These are phyloP conservation scores for Aethina tumida DNA, from an alignment of 1,140 invertebrate species.

Conservation along the genomic window DNA sequence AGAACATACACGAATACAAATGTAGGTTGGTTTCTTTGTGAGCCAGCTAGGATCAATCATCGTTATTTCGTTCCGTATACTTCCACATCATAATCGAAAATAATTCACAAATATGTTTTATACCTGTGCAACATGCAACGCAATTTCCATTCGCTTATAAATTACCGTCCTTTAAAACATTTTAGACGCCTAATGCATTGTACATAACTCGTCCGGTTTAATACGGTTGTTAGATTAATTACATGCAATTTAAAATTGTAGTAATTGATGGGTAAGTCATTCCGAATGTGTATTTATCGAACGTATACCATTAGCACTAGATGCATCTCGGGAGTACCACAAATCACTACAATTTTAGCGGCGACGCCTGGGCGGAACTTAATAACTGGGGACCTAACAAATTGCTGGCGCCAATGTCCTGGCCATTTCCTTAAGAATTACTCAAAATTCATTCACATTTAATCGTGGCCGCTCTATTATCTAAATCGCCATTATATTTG, in stretches of 20 bases:
- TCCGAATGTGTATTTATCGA: slow-evolving; percentile 27
- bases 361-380: slow-evolving; percentile 24
- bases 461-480: no score
- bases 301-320: slow-evolving; percentile 31
- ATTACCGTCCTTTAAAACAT: slow-evolving; percentile 1
- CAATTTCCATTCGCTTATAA: no score
- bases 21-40: no score
- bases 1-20: no score
- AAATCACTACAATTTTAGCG: slow-evolving; percentile 32
- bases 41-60: no score
- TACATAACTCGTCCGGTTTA: slow-evolving; percentile 2
- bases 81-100: no score
- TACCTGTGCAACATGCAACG: no score
- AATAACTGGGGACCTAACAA: slow-evolving; percentile 15
- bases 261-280: slow-evolving; percentile 22
- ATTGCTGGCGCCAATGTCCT: slow-evolving; percentile 14
- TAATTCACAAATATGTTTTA: no score
- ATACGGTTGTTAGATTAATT: slow-evolving; percentile 19
- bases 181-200: slow-evolving; percentile 7
- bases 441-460: slow-evolving; percentile 2
- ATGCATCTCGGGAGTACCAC: slow-evolving; percentile 18
- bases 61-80: no score
- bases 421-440: slow-evolving; percentile 5
- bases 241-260: slow-evolving; percentile 26
- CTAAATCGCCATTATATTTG: no score